Evolutionary conservation across 1,140 invertebrate genomes (phyloP), one percentile per base, ranked within the genome.

Genomic region (Listronotus oregonensis): DNA sequence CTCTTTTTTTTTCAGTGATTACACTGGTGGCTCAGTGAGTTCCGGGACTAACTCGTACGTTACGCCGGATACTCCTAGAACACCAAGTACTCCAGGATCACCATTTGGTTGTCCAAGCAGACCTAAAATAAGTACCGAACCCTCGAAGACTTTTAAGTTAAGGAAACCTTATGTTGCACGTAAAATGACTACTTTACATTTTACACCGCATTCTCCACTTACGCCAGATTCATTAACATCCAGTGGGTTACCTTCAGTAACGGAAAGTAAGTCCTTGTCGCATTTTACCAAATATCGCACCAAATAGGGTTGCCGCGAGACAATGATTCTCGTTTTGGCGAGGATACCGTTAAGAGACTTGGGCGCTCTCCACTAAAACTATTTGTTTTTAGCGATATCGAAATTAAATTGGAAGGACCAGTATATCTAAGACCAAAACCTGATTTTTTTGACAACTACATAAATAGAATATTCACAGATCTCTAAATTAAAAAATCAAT

Each of bases 191-290:
- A 14, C 21, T n/a, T 17, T 50, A 1, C 56, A 51, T 50, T 46
- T 65, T 21, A 21, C 34, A 5, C 51, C 61, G 9, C 44, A 43
- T 15, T 42, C 58, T 9, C 71, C 71, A 14, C 31, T 46, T n/a
- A 66, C 51, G 9, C 67, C 71, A 6, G 52, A 47, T 17, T 74
- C 65, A 15, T 42, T 63, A 31, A 52, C 65, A 10, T 70, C 73
- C n/a, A 69, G 60, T 46, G 37, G 67, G 1, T 47, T 75, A 46
- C 73, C 77, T 62, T 78, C 77, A n/a, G 65, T 69, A 17, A 70
- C 77, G 12, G 77, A 78, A 65, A 80, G 78, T 79, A 72, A 73
- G 72, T 69, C 6, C 12, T 63, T 31, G 3, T 18, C n/a, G n/a
- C n/a, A n/a, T n/a, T n/a, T n/a, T n/a, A n/a, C n/a, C n/a, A n/a